Evolutionary conservation across 92 coral and sea anemone genomes (phyloP).

Genomic region (Paragorgia papillata): DNA sequence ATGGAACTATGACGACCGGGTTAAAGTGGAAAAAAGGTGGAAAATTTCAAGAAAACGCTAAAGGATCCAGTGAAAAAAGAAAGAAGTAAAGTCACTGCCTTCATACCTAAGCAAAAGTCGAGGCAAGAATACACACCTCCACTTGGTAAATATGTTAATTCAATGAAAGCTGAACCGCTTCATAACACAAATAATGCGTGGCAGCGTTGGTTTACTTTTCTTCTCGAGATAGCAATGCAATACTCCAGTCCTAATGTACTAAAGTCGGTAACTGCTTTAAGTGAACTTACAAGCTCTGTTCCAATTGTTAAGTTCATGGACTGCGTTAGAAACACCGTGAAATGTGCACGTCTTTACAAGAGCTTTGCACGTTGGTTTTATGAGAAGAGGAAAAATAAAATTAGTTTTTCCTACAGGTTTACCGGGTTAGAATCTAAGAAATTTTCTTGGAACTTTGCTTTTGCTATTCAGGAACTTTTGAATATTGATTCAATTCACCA

Average conservation of each 20-base stretch:
- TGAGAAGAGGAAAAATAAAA: conserved; percentile 14
- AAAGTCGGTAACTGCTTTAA: conserved; percentile 42
- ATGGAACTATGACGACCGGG: conserved; percentile 54
- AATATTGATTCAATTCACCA: not conserved
- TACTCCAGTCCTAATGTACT: conserved; percentile 41
- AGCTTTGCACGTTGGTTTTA: not conserved
- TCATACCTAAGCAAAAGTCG: conserved; percentile 51
- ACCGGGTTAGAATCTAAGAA: conserved; percentile 4
- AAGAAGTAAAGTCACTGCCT: conserved; percentile 55
- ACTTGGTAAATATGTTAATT: conserved; percentile 64
- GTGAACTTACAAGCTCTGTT: conserved; percentile 47
- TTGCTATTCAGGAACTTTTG: conserved; percentile 8
- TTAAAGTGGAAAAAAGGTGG: conserved; percentile 57
- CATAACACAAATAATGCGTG: conserved; percentile 71
- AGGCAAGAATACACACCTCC: conserved; percentile 64
- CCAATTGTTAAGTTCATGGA: conserved; percentile 45
- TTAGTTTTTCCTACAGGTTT: conserved; percentile 12
- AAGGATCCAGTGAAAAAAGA: conserved; percentile 53
- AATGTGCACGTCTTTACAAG: conserved; percentile 47
- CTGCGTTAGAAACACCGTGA: conserved; percentile 50
- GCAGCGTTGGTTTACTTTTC: conserved; percentile 63
- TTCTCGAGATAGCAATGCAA: conserved; percentile 55
- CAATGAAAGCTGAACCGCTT: conserved; percentile 58
- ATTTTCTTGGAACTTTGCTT: not conserved
- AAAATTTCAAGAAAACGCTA: conserved; percentile 49